Conservation (phyloP, 2,888 invertebrate genomes). For the Dendrolimus houi region DNA sequence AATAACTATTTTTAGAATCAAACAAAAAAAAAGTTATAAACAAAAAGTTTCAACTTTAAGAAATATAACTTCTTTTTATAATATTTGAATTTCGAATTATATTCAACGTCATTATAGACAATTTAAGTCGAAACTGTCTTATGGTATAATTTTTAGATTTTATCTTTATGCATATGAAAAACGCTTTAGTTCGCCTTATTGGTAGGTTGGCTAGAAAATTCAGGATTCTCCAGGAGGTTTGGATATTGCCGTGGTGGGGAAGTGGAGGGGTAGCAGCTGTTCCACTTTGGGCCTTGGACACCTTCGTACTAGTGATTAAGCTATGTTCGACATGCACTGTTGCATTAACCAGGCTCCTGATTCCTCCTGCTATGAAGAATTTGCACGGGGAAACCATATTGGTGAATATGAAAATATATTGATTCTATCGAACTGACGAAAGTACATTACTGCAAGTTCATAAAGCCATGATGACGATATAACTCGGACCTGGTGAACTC, state of each 20-base stretch:
- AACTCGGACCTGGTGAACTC: too few relatives aligned
- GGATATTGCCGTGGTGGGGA: constrained; percentile 66
- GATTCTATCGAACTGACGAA: too few relatives aligned
- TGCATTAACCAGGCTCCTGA: constrained; percentile 37
- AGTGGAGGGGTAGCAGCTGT: constrained; percentile 46
- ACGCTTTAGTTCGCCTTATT: constrained; percentile 45
- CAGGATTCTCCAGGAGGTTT: constrained; percentile 54
- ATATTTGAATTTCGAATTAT: too few relatives aligned
- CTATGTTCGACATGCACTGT: constrained; percentile 50
- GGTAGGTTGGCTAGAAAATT: constrained; percentile 53
- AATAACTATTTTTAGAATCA: too few relatives aligned
- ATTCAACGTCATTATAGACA: not conserved
- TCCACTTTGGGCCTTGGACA: constrained; percentile 56
- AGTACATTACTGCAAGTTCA: too few relatives aligned
- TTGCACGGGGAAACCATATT: constrained; percentile 62
- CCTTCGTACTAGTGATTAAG: constrained; percentile 50
- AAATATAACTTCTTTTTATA: too few relatives aligned
- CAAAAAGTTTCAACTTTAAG: too few relatives aligned
- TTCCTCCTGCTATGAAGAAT: constrained; percentile 56
- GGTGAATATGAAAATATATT: constrained; percentile 23
- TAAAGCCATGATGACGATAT: too few relatives aligned
- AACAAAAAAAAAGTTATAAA: too few relatives aligned
- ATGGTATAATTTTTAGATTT: constrained; percentile 27
- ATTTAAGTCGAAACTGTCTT: constrained; percentile 8
- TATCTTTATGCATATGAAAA: constrained; percentile 53